phyloP scores from a whole-genome alignment of 2,797 vertebrate genomes.

The Aulostomus chinensis region DNA sequence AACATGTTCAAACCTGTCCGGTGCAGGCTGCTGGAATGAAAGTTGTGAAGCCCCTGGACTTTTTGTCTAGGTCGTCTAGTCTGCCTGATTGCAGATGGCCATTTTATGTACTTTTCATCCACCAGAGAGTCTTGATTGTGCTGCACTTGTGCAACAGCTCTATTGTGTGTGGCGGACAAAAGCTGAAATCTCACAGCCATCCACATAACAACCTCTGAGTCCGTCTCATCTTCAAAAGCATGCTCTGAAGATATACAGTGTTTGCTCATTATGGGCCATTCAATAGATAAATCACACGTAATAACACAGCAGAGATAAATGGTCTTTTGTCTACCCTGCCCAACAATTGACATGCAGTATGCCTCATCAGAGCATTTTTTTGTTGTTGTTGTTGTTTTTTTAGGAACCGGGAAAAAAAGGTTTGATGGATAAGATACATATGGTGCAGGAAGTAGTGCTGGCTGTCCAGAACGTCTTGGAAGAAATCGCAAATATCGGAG shows the following conservation, averaged over 20 bases:
- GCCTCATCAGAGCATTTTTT: slow-evolving; percentile 68
- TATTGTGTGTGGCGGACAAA: slow-evolving; percentile 76
- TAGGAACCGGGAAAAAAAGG: slow-evolving; percentile 94
- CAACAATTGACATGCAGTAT: slow-evolving; percentile 67
- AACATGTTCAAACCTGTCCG: slow-evolving; percentile 63
- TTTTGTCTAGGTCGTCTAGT: slow-evolving; percentile 50
- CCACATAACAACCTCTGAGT: slow-evolving; percentile 64
- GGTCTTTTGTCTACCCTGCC: slow-evolving; percentile 69
- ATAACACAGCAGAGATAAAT: slow-evolving; percentile 75
- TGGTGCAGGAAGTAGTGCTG: slow-evolving; percentile 96
- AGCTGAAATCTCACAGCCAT: slow-evolving; percentile 72
- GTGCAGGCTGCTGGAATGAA: slow-evolving; percentile 53
- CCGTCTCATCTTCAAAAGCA: slow-evolving; percentile 75
- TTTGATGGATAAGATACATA: slow-evolving; percentile 94
- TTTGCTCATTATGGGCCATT: slow-evolving; percentile 82
- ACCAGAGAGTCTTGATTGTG: slow-evolving; percentile 80
- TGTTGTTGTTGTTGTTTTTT: slow-evolving; percentile 37
- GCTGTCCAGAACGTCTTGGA: slow-evolving; percentile 90
- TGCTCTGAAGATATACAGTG: slow-evolving; percentile 70
- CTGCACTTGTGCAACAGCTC: slow-evolving; percentile 69
- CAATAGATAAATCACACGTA: slow-evolving; percentile 80
- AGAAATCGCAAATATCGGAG: slow-evolving; percentile 90
- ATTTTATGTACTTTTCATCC: slow-evolving; percentile 80
- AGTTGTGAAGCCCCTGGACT: slow-evolving; percentile 53
- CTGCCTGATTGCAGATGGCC: slow-evolving; percentile 77